Conservation (phyloP, 2,113 vertebrate genomes). For the Mastomys coucha region DNA sequence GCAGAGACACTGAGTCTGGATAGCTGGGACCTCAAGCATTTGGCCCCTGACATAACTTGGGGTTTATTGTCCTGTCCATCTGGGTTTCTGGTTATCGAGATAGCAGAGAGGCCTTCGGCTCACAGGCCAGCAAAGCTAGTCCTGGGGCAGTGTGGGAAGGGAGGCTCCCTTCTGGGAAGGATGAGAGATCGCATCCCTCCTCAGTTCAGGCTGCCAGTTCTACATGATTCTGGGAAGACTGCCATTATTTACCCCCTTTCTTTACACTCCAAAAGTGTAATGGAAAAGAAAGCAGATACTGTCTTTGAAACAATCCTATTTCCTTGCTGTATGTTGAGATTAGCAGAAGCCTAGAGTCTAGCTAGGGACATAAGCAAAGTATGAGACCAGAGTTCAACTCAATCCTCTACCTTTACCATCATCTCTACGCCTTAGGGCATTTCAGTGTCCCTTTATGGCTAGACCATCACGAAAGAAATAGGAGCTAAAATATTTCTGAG, state of each 20-base stretch:
- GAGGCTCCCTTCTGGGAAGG: not conserved
- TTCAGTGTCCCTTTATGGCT: conserved; percentile 1
- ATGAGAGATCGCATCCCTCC: conserved; percentile 5
- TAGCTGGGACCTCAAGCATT: not conserved
- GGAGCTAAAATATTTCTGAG: conserved; percentile 1
- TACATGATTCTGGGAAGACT: not conserved
- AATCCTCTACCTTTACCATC: conserved; percentile 21
- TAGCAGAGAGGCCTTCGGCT: not conserved
- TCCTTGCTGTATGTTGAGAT: conserved; percentile 49
- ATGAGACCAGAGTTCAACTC: not conserved
- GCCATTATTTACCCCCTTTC: not conserved
- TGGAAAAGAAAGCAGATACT: not conserved
- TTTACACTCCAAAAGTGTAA: conserved; percentile 45
- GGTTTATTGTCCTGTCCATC: not conserved
- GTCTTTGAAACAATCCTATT: conserved; percentile 48
- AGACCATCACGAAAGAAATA: conserved; percentile 43
- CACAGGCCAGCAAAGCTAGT: not conserved
- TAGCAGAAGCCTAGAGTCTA: not conserved
- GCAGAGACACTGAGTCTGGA: conserved; percentile 46
- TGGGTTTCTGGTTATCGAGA: not conserved
- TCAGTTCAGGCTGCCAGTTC: not conserved
- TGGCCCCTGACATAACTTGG: not conserved
- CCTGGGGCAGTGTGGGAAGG: not conserved
- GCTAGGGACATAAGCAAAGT: not conserved
- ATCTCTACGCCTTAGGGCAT: not conserved